phyloP scores from a whole-genome alignment of 2,113 vertebrate genomes.

The Syrmaticus mikado region DNA sequence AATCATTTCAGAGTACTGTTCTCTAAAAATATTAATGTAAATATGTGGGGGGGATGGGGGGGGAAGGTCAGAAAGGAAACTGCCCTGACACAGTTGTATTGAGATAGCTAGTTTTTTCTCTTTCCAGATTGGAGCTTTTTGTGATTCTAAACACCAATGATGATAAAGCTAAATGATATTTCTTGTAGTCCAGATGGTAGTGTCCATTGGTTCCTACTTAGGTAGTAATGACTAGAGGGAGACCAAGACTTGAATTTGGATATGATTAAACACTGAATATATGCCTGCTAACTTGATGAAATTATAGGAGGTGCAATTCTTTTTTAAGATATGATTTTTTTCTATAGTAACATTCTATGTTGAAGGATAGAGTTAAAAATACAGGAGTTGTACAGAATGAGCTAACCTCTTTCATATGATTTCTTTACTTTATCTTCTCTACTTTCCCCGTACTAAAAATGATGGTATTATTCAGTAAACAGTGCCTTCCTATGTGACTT shows the following conservation, averaged over 20 bases:
- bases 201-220: conserved; percentile 43
- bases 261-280: background rate
- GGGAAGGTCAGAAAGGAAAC: background rate
- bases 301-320: background rate
- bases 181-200: conserved; percentile 57
- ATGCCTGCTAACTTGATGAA: background rate
- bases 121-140: conserved; percentile 1
- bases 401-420: background rate
- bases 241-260: conserved; percentile 19
- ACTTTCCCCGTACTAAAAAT: background rate
- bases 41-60: conserved; percentile 19
- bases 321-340: background rate
- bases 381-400: background rate
- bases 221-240: conserved; percentile 39
- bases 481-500: background rate
- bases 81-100: background rate
- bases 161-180: conserved; percentile 45
- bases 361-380: background rate
- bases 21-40: conserved; percentile 79
- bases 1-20: conserved; percentile 78
- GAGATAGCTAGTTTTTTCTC: background rate
- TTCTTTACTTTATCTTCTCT: background rate
- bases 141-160: conserved; percentile 65
- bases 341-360: background rate
- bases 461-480: background rate